These are phyloP conservation scores for Gymnarchus niloticus DNA, from an alignment of 2,113 vertebrate genomes.

Conservation along the genomic window DNA sequence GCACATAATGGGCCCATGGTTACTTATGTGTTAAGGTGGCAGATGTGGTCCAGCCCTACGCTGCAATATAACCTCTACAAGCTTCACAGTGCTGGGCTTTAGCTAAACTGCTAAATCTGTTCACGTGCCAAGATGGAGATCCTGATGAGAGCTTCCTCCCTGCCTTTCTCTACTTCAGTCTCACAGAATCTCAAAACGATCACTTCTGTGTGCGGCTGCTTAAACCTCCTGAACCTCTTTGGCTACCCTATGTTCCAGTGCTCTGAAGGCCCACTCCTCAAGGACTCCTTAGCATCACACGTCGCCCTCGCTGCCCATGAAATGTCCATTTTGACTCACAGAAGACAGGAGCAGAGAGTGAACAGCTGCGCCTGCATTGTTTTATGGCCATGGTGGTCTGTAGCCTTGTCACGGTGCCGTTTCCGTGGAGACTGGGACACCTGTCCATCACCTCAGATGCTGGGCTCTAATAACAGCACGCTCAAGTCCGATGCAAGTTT, in stretches of 20 bases:
- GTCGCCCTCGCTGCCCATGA: too few species aligned
- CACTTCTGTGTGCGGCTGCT: too few species aligned
- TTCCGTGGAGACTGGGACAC: background rate
- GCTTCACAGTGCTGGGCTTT: too few species aligned
- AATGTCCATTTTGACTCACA: too few species aligned
- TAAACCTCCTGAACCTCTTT: too few species aligned
- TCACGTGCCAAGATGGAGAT: too few species aligned
- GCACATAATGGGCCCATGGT: background rate
- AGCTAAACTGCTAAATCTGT: too few species aligned
- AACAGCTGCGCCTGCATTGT: background rate
- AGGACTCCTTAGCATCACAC: too few species aligned
- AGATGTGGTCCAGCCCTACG: background rate
- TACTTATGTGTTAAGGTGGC: background rate
- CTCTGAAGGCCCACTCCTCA: too few species aligned
- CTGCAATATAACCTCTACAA: too few species aligned
- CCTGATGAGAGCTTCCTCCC: background rate
- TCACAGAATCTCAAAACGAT: background rate
- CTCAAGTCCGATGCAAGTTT: background rate
- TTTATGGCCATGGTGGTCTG: background rate
- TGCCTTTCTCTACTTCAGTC: too few species aligned
- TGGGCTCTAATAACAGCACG: background rate
- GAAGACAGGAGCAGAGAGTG: background rate
- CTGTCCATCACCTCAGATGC: background rate
- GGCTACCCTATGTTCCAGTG: too few species aligned
- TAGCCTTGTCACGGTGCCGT: background rate